Evolutionary conservation across 1,140 invertebrate genomes (phyloP).

Genomic region (Heterodera schachtii): DNA sequence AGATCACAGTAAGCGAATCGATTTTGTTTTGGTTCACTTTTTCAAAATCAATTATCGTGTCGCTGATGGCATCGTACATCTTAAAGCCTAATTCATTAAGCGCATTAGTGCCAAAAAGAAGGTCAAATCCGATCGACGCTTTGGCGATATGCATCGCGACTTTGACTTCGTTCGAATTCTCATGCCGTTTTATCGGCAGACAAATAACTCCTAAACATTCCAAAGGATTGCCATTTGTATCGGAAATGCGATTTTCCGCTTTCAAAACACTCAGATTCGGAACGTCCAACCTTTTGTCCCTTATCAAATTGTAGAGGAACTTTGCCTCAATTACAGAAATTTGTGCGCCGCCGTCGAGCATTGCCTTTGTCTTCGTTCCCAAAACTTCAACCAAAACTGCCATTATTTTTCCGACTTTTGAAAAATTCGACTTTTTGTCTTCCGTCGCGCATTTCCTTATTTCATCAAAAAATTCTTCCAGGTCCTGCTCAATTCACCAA

Average conservation of each 20-base stretch:
- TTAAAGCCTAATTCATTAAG: too few species aligned
- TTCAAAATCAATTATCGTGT: too few species aligned
- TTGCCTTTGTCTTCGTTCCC: not conserved
- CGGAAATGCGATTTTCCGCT: not conserved
- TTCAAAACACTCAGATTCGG: not conserved
- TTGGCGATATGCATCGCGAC: too few species aligned
- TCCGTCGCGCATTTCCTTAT: not conserved
- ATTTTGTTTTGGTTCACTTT: too few species aligned
- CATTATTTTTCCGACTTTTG: not conserved
- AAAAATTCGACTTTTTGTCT: not conserved
- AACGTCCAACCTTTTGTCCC: not conserved
- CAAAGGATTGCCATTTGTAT: conserved; percentile 3
- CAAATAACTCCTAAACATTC: conserved; percentile 8
- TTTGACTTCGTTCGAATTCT: not conserved
- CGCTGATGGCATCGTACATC: too few species aligned
- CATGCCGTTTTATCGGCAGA: not conserved
- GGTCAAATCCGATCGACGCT: too few species aligned
- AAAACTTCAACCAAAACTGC: not conserved
- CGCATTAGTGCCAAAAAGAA: too few species aligned
- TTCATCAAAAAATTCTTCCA: too few species aligned
- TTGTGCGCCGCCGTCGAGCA: not conserved
- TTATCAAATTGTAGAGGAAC: not conserved
- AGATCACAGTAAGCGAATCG: too few species aligned
- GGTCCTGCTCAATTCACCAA: too few species aligned
- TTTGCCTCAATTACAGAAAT: not conserved